A percentile compares a stretch with the other conserved stretches of the same genome.
Conservation (phyloP, 2,888 invertebrate species). For the Watsonalla binaria region DNA sequence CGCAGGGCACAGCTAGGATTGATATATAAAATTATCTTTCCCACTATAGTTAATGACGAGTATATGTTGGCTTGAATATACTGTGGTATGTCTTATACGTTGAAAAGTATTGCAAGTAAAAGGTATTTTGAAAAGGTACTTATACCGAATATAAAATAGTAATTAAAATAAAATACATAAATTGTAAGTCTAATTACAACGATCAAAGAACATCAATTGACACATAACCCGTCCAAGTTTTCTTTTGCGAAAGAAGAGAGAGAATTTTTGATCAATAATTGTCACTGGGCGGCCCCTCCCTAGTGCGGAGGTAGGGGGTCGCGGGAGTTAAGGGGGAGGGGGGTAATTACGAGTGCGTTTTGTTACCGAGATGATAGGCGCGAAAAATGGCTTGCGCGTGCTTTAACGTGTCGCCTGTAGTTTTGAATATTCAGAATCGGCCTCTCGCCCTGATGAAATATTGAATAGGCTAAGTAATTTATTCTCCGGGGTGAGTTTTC, state of each 20-base stretch:
- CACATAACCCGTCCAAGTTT: conserved; percentile 80
- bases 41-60: no score
- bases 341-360: conserved; percentile 79
- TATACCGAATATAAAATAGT: conserved; percentile 2
- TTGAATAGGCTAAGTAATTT: conserved; percentile 77
- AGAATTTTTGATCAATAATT: conserved; percentile 85
- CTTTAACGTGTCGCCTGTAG: conserved; percentile 77
- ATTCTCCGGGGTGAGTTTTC: conserved; percentile 72
- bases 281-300: conserved; percentile 79
- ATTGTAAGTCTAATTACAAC: conserved; percentile 68
- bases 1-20: no score
- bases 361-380: conserved; percentile 79
- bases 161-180: conserved; percentile 18
- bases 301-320: conserved; percentile 33
- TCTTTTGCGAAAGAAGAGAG: conserved; percentile 81
- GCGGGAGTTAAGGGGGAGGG: conserved; percentile 39
- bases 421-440: conserved; percentile 77
- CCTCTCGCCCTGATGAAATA: conserved; percentile 76
- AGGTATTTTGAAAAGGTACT: no score
- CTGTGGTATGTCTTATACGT: neutral
- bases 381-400: conserved; percentile 79
- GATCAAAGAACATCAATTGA: conserved; percentile 68
- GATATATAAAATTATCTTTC: no score
- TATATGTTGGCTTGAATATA: no score
- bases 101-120: no score